Evolutionary conservation across 2,113 vertebrate genomes (phyloP).

Genomic region (Euleptes europaea): DNA sequence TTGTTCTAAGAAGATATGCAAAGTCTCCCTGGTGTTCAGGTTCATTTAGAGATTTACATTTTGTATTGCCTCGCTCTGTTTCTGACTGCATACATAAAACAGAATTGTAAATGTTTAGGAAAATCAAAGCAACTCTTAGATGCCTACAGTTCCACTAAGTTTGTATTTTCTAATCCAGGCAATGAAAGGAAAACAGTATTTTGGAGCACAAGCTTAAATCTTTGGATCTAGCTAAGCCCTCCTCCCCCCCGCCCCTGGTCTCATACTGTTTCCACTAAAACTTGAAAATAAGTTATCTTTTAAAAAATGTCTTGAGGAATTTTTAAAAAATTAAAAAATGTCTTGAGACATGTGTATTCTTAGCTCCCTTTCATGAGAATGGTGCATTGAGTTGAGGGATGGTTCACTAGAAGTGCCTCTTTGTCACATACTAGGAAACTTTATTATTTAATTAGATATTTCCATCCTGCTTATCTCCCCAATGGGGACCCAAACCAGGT

Average conservation of each 20-base stretch:
- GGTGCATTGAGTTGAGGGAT: background rate
- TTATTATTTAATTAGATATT: too few species aligned
- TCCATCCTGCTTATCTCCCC: too few species aligned
- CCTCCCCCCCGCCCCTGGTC: background rate
- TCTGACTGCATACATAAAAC: slow-evolving; percentile 77
- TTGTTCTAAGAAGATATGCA: slow-evolving; percentile 67
- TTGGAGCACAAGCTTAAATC: slow-evolving; percentile 52
- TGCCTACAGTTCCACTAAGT: slow-evolving; percentile 71
- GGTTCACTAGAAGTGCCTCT: background rate
- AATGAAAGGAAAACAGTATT: slow-evolving; percentile 61
- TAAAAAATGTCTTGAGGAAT: background rate
- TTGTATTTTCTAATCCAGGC: slow-evolving; percentile 60
- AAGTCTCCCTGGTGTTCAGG: slow-evolving; percentile 62
- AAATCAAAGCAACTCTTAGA: slow-evolving; percentile 81
- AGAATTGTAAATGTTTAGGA: slow-evolving; percentile 80
- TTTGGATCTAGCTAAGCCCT: slow-evolving; percentile 52
- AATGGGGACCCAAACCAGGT: too few species aligned
- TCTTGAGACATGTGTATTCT: background rate
- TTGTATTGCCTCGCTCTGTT: slow-evolving; percentile 74
- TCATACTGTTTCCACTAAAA: slow-evolving; percentile 49
- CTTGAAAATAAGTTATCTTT: slow-evolving; percentile 38
- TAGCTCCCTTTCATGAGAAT: background rate
- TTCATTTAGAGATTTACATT: slow-evolving; percentile 80
- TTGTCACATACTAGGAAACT: too few species aligned
- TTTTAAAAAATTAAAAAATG: too few species aligned